Conservation (phyloP, 2,797 vertebrate genomes). For the Oreochromis mossambicus region DNA sequence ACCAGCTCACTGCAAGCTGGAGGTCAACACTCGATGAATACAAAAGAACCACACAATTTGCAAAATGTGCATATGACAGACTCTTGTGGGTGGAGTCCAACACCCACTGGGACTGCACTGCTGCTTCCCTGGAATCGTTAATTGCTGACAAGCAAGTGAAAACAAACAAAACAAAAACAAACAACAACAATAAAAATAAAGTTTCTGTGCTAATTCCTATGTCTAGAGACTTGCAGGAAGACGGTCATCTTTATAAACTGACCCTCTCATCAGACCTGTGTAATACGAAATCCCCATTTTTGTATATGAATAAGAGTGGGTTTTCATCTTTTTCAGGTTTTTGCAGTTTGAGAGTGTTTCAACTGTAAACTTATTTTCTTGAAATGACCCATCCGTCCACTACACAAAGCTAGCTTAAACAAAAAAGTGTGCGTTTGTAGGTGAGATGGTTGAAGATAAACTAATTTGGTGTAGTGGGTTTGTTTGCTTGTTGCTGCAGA, state of each 20-base stretch:
- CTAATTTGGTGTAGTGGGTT: neutral
- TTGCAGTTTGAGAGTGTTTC: neutral
- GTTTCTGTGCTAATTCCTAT: neutral
- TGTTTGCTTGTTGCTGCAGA: neutral
- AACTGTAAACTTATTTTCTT: neutral
- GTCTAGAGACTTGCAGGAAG: neutral
- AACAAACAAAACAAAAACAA: neutral
- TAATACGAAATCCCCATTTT: neutral
- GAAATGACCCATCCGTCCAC: neutral
- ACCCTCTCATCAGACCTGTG: neutral
- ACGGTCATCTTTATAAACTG: fast-evolving
- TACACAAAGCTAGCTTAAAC: neutral
- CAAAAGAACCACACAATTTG: neutral
- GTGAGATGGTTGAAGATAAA: neutral
- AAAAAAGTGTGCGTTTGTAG: neutral
- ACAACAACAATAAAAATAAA: neutral
- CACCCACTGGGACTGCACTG: neutral
- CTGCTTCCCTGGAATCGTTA: neutral
- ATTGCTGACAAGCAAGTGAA: neutral
- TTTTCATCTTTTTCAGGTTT: neutral
- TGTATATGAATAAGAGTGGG: neutral
- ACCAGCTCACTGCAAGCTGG: neutral
- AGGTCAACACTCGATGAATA: neutral
- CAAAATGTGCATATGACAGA: too few relatives aligned
- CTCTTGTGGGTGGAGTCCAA: neutral